These are phyloP conservation scores for Tonatia bakeri DNA, from an alignment of 2,113 vertebrate genomes.

Conservation along the genomic window DNA sequence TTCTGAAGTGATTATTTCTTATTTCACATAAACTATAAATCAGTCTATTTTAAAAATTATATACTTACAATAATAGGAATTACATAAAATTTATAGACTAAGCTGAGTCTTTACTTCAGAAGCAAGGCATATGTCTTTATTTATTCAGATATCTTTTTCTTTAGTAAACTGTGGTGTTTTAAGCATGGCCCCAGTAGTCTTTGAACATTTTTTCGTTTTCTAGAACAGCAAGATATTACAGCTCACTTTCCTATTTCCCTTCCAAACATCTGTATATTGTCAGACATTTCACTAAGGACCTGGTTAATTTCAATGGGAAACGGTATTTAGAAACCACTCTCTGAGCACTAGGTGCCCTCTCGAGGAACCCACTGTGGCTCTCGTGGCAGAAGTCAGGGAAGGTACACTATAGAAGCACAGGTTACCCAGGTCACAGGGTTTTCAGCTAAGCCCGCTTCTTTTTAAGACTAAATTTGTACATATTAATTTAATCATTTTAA, in stretches of 20 bases:
- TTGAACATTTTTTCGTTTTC: not conserved
- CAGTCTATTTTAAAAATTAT: not conserved
- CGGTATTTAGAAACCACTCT: not conserved
- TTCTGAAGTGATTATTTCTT: not conserved
- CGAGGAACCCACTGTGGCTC: not conserved
- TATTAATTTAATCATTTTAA: not conserved
- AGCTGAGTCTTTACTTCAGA: not conserved
- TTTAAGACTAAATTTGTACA: not conserved
- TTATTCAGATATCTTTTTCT: not conserved
- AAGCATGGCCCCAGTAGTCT: not conserved
- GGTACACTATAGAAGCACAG: not conserved
- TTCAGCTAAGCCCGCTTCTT: not conserved
- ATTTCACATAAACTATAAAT: not conserved
- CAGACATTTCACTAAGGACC: not conserved
- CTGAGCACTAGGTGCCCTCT: not conserved
- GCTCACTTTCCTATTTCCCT: not conserved
- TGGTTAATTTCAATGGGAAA: not conserved
- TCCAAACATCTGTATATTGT: not conserved
- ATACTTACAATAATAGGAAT: not conserved
- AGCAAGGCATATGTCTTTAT: not conserved
- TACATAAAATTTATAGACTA: not conserved
- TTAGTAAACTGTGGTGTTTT: not conserved
- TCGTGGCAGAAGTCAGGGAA: not conserved
- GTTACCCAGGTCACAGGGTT: not conserved
- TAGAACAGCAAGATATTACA: not conserved